Conservation (phyloP, 2,888 invertebrate species). For the Frankliniella fusca region DNA sequence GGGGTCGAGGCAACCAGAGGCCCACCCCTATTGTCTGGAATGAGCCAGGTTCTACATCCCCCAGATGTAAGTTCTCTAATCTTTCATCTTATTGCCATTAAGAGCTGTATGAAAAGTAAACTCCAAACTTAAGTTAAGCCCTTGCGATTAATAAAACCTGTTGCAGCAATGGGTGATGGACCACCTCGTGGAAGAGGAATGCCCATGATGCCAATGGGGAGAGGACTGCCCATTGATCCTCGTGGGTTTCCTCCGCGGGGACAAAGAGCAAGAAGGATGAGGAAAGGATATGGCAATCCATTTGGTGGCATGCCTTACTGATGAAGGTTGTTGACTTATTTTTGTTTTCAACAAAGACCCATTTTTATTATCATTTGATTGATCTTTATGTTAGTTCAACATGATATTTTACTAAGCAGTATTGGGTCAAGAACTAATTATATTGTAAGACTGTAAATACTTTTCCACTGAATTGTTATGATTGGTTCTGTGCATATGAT, state of each 20-base stretch:
- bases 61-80: neutral
- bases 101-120: no score
- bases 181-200: neutral
- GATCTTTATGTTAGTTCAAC: neutral
- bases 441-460: neutral
- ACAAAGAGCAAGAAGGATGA: neutral
- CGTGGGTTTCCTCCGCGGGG: neutral
- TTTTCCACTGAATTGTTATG: neutral
- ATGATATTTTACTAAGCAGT: neutral
- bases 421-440: no score
- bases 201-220: neutral
- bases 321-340: neutral
- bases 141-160: neutral
- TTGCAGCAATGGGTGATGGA: neutral
- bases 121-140: no score
- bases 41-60: constrained; percentile 40
- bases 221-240: neutral
- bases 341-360: neutral
- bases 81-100: neutral
- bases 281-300: neutral
- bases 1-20: constrained; percentile 46
- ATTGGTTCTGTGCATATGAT: neutral
- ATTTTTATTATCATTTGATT: neutral
- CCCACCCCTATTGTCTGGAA: constrained; percentile 64
- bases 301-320: neutral